A percentile compares a stretch with the other conserved stretches of the same genome.
Evolutionary conservation across 2,797 vertebrate species (phyloP).

Genomic region (Lepus oiostolus): DNA sequence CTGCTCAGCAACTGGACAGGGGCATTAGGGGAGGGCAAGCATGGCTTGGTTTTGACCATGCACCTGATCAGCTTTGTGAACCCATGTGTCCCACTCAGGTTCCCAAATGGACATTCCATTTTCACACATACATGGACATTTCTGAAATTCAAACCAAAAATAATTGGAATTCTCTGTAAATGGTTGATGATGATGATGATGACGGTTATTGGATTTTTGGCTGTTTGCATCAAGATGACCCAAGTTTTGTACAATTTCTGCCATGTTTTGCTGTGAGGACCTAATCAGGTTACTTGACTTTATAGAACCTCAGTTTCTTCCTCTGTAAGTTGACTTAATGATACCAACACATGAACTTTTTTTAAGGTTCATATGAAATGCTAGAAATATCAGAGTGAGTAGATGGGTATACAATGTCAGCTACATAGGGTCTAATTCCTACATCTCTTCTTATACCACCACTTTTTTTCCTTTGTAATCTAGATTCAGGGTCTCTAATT

Average conservation of each 20-base stretch:
- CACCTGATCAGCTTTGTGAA: background rate
- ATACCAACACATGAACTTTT: background rate
- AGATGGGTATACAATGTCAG: background rate
- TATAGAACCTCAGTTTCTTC: background rate
- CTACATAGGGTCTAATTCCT: background rate
- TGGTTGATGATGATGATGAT: too few species aligned
- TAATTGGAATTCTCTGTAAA: background rate
- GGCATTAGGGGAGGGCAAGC: background rate
- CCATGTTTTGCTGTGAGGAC: background rate
- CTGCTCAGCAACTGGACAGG: background rate
- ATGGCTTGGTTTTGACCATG: background rate
- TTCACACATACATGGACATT: background rate
- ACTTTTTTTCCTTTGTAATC: background rate
- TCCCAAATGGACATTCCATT: background rate
- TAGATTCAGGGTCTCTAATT: background rate
- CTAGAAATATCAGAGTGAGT: background rate
- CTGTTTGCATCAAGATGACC: background rate
- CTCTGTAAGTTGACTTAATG: background rate
- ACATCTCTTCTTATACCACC: rapidly evolving
- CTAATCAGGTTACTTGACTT: background rate
- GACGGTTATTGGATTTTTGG: too few species aligned
- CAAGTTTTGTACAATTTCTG: rapidly evolving
- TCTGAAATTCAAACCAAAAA: background rate
- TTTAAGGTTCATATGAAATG: background rate
- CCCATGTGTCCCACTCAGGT: background rate